Conservation (phyloP, 2,888 invertebrate species). For the Dolichopus griseipennis region DNA sequence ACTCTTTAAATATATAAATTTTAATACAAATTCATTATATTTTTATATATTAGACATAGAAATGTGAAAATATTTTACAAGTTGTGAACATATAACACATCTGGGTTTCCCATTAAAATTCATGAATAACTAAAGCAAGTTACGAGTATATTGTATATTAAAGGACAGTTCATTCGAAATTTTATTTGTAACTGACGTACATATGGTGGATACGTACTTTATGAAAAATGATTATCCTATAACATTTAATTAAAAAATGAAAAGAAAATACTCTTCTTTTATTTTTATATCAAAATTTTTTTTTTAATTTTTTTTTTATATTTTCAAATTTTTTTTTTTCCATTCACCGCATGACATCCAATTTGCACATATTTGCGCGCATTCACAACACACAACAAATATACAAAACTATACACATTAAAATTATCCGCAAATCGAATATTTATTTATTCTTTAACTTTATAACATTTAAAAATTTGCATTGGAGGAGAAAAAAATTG, state of each 20-base stretch:
- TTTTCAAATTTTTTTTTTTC: background rate
- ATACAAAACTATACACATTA: background rate
- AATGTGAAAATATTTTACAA: too few species aligned
- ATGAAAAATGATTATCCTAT: constrained; percentile 1
- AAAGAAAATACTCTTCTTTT: background rate
- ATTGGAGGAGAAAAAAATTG: too few species aligned
- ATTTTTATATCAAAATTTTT: background rate
- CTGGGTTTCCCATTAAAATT: too few species aligned
- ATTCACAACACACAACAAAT: background rate
- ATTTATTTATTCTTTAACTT: constrained; percentile 19
- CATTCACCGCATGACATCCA: constrained; percentile 4
- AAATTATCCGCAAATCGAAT: constrained; percentile 21
- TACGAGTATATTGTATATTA: too few species aligned
- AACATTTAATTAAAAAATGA: background rate
- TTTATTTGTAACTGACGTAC: background rate
- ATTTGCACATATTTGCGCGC: constrained; percentile 6
- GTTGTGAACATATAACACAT: too few species aligned
- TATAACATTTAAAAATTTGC: background rate
- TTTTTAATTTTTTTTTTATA: background rate
- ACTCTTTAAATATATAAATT: too few species aligned
- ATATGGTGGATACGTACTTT: background rate
- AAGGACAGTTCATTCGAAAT: too few species aligned
- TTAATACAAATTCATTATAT: too few species aligned
- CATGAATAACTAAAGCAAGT: too few species aligned
- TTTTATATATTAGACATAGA: too few species aligned